Evolutionary conservation across 2,888 invertebrate species (phyloP).

Genomic region (Ornithoptera priamus): DNA sequence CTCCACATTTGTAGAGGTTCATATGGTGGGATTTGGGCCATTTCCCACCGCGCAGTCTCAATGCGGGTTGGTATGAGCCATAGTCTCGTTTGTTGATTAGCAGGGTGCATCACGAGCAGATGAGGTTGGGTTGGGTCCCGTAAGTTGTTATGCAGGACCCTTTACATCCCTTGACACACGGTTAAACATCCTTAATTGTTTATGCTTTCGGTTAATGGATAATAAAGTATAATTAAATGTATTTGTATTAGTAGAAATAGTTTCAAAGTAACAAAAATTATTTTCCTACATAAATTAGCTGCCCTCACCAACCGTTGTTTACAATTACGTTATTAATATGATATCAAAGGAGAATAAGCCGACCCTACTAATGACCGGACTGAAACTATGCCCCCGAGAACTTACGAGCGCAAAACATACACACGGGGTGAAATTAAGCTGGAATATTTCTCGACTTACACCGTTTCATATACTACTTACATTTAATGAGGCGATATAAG

Average conservation of each 20-base stretch:
- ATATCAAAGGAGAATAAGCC: conserved; percentile 13
- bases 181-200: too few species aligned
- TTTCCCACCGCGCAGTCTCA: too few species aligned
- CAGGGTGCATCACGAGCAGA: too few species aligned
- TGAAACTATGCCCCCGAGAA: conserved; percentile 12
- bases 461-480: background rate
- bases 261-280: background rate
- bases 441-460: conserved; percentile 1
- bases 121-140: too few species aligned
- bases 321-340: conserved; percentile 13
- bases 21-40: too few species aligned
- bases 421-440: conserved; percentile 11
- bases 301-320: background rate
- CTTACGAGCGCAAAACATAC: conserved; percentile 7
- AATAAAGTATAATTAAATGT: background rate
- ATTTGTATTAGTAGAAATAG: background rate
- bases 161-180: too few species aligned
- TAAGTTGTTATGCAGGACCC: too few species aligned
- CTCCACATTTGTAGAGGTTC: too few species aligned
- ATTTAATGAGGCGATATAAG: background rate
- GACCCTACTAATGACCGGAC: conserved; percentile 2
- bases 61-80: too few species aligned
- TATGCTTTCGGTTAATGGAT: too few species aligned
- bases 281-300: background rate
- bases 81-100: too few species aligned